These are phyloP conservation scores for Callospermophilus lateralis DNA, from an alignment of 2,113 vertebrate genomes.

Conservation along the genomic window DNA sequence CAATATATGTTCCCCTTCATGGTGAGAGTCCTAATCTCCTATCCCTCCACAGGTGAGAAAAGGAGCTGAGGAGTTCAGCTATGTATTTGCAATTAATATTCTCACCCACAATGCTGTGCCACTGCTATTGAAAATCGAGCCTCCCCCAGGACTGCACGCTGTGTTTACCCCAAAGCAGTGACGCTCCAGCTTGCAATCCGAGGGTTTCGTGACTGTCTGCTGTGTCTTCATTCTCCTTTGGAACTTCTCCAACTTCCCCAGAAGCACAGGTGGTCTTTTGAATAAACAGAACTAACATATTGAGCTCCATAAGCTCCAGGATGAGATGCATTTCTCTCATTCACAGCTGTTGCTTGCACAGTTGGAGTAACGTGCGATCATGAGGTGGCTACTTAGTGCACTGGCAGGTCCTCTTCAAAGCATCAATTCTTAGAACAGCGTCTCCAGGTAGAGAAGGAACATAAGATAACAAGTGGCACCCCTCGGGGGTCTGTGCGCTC, in stretches of 20 bases:
- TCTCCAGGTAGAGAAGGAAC: slow-evolving; percentile 63
- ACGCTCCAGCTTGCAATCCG: slow-evolving; percentile 74
- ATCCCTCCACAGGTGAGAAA: not conserved
- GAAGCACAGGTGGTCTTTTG: slow-evolving; percentile 89
- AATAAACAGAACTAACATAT: slow-evolving; percentile 84
- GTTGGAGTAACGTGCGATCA: slow-evolving; percentile 57
- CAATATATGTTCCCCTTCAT: not conserved
- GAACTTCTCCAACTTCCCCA: slow-evolving; percentile 86
- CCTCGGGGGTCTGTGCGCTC: slow-evolving; percentile 4
- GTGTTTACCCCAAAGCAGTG: slow-evolving; percentile 75
- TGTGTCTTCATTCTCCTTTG: slow-evolving; percentile 86
- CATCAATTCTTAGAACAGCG: slow-evolving; percentile 48
- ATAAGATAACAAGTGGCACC: slow-evolving; percentile 52
- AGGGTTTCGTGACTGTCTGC: slow-evolving; percentile 81
- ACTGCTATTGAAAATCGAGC: slow-evolving; percentile 44
- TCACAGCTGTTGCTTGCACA: slow-evolving; percentile 86
- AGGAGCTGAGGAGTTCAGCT: not conserved
- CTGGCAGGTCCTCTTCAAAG: slow-evolving; percentile 37
- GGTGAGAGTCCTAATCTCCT: not conserved
- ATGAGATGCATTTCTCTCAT: slow-evolving; percentile 82
- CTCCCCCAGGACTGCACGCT: slow-evolving; percentile 63
- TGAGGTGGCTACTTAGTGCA: slow-evolving; percentile 73
- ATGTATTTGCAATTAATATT: slow-evolving; percentile 60
- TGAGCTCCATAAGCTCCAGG: slow-evolving; percentile 78
- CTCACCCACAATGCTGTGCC: slow-evolving; percentile 5